phyloP scores from a whole-genome alignment of 2,888 invertebrate genomes.

The Ashinkailepas kermadecensis region DNA sequence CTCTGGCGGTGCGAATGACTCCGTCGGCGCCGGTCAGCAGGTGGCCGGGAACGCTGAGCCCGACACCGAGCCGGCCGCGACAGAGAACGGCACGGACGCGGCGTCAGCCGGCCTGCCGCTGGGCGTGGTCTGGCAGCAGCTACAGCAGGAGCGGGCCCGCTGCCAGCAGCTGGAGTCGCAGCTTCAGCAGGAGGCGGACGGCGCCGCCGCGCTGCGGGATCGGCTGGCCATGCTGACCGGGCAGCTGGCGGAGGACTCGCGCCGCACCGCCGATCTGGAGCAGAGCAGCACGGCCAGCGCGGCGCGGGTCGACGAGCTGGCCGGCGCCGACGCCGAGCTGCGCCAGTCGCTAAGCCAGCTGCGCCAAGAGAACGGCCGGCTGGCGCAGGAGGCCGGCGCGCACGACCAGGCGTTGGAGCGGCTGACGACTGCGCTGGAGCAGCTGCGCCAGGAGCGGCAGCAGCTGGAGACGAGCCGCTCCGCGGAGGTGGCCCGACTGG shows the following conservation, averaged over 20 bases:
- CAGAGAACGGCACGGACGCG: neutral
- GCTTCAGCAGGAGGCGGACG: constrained; percentile 27
- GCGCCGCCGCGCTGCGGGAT: constrained; percentile 28
- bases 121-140: neutral
- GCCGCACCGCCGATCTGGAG: constrained; percentile 12
- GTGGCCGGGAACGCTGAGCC: too few relatives aligned
- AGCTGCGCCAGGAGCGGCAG: neutral
- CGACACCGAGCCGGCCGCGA: neutral
- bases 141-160: constrained; percentile 23
- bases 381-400: constrained; percentile 22
- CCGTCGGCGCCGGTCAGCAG: neutral
- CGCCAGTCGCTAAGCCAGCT: constrained; percentile 9
- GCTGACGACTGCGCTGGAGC: neutral
- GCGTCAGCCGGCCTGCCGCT: neutral
- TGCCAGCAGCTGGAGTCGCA: constrained; percentile 31
- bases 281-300: neutral
- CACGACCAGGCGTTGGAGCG: neutral
- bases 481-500: neutral
- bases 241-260: neutral
- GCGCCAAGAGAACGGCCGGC: constrained; percentile 13
- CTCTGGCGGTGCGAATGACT: neutral
- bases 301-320: constrained; percentile 10
- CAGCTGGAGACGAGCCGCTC: neutral
- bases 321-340: constrained; percentile 7
- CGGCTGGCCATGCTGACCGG: constrained; percentile 23